Evolutionary conservation across 2,888 invertebrate genomes (phyloP), one percentile per base, ranked within the genome.

Genomic region (Drosophila neonasuta): DNA sequence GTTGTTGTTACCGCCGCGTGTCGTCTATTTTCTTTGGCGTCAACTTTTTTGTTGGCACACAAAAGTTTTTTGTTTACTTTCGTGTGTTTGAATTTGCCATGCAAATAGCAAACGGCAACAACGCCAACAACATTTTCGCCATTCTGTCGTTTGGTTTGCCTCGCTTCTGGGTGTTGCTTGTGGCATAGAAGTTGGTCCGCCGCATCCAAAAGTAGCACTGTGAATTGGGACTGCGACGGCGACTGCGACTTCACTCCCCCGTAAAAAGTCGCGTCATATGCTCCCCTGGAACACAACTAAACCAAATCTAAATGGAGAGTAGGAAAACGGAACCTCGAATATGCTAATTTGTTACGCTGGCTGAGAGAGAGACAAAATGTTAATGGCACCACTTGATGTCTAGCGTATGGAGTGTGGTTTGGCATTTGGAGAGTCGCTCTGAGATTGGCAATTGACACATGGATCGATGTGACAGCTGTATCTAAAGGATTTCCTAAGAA

Each of bases 21-120:
- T 62, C 71, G 71, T 67, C 61, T 78, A 71, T 68, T 71, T 77
- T 74, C 68, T 62, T 77, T 71, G 46, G 64, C 68, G 70, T 68
- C 66, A 71, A 72, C 62, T 67, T 80, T 77, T 69, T 86, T 76
- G 68, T 74, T 71, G 70, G 57, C 59, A 66, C 73, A 69, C 78
- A 80, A 81, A 85, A 86, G 67, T 80, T 78, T 75, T 79, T 68
- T 86, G 81, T 84, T 79, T 86, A 75, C 84, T 69, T 80, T 75
- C 61, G 73, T 78, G 71, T 86, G 83, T 83, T 82, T 77, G 80
- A 80, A 73, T 82, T 85, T 86, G 71, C 80, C 73, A 83, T 82
- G 85, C 82, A 84, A 82, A 83, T 80, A 84, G 68, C 58, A 59
- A 59, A 58, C 61, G 74, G 73, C 83, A 68, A 70, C 58, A 59